Conservation (phyloP, 2,888 invertebrate genomes). For the Schrankia costaestrigalis region DNA sequence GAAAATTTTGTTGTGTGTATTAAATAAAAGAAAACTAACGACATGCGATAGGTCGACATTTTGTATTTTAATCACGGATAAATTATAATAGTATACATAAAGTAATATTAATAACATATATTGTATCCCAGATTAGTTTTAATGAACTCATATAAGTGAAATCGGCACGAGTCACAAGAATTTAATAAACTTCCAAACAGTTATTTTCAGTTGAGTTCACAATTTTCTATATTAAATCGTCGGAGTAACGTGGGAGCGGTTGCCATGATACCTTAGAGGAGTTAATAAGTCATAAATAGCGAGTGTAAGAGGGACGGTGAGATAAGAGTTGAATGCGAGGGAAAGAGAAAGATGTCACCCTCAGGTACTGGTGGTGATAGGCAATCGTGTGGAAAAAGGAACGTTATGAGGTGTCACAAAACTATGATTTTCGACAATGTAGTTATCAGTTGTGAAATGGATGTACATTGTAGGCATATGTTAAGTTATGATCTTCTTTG, state of each 20-base stretch:
- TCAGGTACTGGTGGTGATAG: slow-evolving; percentile 67
- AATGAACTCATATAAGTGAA: slow-evolving; percentile 16
- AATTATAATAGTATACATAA: background rate
- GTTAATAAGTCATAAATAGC: slow-evolving; percentile 80
- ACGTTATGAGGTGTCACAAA: slow-evolving; percentile 64
- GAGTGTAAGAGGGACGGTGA: slow-evolving; percentile 49
- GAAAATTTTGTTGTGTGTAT: too few relatives aligned
- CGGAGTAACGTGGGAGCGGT: slow-evolving; percentile 59
- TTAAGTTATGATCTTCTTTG: too few relatives aligned
- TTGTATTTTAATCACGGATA: too few relatives aligned
- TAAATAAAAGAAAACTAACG: too few relatives aligned
- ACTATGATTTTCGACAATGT: slow-evolving; percentile 52
- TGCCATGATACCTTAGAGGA: slow-evolving; percentile 79
- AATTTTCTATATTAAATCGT: slow-evolving; percentile 78
- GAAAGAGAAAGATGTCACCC: slow-evolving; percentile 51
- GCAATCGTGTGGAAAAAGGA: slow-evolving; percentile 79
- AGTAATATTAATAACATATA: background rate
- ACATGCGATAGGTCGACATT: too few relatives aligned
- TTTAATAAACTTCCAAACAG: slow-evolving; percentile 71
- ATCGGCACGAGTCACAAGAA: slow-evolving; percentile 46
- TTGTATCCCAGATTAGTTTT: slow-evolving; percentile 6
- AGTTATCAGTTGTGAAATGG: slow-evolving; percentile 21
- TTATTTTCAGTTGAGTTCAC: slow-evolving; percentile 68
- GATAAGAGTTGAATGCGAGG: slow-evolving; percentile 30
- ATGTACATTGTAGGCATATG: slow-evolving; percentile 13